phyloP scores from a whole-genome alignment of 2,113 vertebrate species.

The Stigmatopora nigra region DNA sequence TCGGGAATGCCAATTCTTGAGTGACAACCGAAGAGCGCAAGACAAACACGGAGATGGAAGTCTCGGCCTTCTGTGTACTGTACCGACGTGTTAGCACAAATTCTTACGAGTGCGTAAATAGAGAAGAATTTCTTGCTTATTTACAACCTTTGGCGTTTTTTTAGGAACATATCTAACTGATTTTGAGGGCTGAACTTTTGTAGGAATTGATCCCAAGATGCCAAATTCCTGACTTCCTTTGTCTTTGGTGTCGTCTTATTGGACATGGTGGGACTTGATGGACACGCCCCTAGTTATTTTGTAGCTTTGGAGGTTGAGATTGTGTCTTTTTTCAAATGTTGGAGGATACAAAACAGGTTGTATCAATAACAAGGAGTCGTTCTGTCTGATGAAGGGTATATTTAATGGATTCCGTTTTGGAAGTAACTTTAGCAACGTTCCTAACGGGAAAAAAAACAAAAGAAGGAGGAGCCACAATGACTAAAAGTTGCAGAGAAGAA shows the following conservation, averaged over 20 bases:
- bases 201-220: too few relatives aligned
- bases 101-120: neutral
- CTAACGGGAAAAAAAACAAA: neutral
- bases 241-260: too few relatives aligned
- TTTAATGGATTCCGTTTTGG: neutral
- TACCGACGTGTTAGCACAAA: neutral
- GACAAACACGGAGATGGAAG: constrained; percentile 18
- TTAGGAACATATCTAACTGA: neutral
- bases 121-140: neutral
- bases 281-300: too few relatives aligned
- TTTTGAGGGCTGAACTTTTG: neutral
- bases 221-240: too few relatives aligned
- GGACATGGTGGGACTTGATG: too few relatives aligned
- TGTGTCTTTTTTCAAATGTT: too few relatives aligned
- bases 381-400: neutral
- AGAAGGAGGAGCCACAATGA: constrained; percentile 10
- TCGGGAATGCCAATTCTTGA: constrained; percentile 46
- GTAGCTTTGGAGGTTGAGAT: too few relatives aligned
- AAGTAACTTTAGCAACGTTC: neutral
- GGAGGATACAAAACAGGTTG: neutral
- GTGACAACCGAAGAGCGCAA: constrained; percentile 29
- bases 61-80: constrained; percentile 21
- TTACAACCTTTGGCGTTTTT: neutral
- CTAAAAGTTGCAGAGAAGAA: constrained; percentile 48
- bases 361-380: neutral